Percentiles rank a stretch among this genome's conserved stretches.
phyloP scores from a whole-genome alignment of 2,113 vertebrate species.

The Corynorhinus townsendii region DNA sequence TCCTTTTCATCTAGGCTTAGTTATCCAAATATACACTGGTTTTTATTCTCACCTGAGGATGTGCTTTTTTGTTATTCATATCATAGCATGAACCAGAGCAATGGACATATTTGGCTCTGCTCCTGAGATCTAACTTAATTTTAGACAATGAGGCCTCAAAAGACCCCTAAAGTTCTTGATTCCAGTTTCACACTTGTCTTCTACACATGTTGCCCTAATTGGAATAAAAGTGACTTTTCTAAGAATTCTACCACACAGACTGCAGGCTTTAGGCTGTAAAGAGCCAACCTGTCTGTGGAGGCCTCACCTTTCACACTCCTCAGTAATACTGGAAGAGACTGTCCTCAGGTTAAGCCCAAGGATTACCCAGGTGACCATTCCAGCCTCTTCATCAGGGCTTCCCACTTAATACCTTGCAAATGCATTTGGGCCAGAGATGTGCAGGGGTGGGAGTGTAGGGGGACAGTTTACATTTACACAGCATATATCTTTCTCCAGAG shows the following conservation, averaged over 20 bases:
- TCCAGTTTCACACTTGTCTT: neutral
- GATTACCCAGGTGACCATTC: neutral
- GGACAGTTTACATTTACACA: neutral
- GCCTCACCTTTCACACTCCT: neutral
- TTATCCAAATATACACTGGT: neutral
- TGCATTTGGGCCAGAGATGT: neutral
- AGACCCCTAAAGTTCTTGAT: neutral
- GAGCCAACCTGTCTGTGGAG: neutral
- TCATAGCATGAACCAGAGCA: neutral
- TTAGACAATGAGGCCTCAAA: neutral
- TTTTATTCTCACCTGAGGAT: neutral
- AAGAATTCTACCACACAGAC: neutral
- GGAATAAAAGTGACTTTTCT: neutral
- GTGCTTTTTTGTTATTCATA: neutral
- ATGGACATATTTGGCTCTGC: neutral
- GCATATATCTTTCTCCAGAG: neutral
- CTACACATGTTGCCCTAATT: neutral
- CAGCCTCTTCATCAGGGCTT: neutral
- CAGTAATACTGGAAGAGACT: neutral
- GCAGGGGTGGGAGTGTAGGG: neutral
- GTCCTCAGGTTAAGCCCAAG: neutral
- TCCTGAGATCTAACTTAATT: neutral
- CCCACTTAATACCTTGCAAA: neutral
- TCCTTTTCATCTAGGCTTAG: neutral
- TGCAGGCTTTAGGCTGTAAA: neutral